A percentile compares a stretch with the other conserved stretches of the same genome.
Evolutionary conservation across 1,140 invertebrate species (phyloP).

Genomic region (Helicoverpa zea): DNA sequence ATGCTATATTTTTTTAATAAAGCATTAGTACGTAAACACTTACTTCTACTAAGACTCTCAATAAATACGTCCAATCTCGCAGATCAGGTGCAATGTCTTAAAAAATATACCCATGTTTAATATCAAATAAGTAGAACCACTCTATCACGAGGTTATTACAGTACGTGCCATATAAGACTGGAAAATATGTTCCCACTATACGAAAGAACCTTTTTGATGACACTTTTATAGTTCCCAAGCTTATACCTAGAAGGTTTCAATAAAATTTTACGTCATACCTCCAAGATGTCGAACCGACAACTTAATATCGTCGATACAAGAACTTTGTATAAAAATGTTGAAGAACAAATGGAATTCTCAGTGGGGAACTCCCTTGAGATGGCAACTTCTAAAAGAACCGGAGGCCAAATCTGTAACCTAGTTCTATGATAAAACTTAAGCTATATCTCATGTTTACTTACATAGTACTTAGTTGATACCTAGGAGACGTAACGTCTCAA

Average conservation of each 20-base stretch:
- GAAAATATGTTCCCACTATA: conserved; percentile 20
- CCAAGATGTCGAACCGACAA: conserved; percentile 19
- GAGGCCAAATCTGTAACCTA: conserved; percentile 18
- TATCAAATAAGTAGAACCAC: background rate
- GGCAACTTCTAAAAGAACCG: conserved; percentile 12
- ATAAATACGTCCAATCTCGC: no score
- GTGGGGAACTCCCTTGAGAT: background rate
- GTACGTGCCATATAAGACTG: conserved; percentile 1
- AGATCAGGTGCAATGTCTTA: no score
- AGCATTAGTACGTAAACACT: no score
- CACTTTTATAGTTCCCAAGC: conserved; percentile 29
- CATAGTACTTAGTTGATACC: conserved; percentile 10
- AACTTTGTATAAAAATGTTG: conserved; percentile 1
- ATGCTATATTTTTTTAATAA: no score
- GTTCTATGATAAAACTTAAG: conserved; percentile 32
- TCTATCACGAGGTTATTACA: conserved; percentile 4
- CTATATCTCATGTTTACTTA: conserved; percentile 36
- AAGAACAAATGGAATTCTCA: conserved; percentile 24
- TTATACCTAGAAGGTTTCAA: conserved; percentile 25
- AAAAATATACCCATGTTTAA: background rate
- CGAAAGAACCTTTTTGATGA: conserved; percentile 13
- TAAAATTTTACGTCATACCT: conserved; percentile 41
- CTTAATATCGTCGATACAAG: conserved; percentile 12
- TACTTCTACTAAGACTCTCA: no score
- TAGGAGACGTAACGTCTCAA: conserved; percentile 20